Evolutionary conservation across 2,888 invertebrate species (phyloP).

Genomic region (Nomada flava): DNA sequence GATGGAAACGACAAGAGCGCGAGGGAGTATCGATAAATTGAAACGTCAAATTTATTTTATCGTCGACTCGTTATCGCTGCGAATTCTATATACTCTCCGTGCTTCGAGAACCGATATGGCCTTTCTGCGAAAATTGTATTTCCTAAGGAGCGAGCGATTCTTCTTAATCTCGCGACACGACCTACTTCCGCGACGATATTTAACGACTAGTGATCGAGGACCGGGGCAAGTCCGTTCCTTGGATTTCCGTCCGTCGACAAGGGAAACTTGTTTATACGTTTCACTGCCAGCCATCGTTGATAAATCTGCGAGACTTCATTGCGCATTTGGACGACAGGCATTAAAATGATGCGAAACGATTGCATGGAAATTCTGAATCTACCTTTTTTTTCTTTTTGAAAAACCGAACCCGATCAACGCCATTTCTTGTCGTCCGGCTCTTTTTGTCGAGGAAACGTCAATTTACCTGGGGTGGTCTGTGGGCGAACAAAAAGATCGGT

Average conservation of each 20-base stretch:
- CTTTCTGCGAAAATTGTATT: slow-evolving; percentile 45
- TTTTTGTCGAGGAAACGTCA: slow-evolving; percentile 12
- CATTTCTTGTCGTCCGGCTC: not conserved
- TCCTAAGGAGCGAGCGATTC: slow-evolving; percentile 39
- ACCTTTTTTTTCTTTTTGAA: not conserved
- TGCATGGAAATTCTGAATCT: slow-evolving; percentile 22
- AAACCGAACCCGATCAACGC: not conserved
- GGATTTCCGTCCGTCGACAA: slow-evolving; percentile 13
- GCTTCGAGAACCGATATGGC: slow-evolving; percentile 53
- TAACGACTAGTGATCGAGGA: slow-evolving; percentile 47
- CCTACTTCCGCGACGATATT: slow-evolving; percentile 50
- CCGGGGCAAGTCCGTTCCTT: slow-evolving; percentile 39
- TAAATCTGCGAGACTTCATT: not conserved
- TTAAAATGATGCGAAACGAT: not conserved
- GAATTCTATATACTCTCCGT: slow-evolving; percentile 43
- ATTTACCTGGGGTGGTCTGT: slow-evolving; percentile 33
- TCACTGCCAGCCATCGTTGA: not conserved
- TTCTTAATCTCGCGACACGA: slow-evolving; percentile 49
- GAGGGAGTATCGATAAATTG: slow-evolving; percentile 64
- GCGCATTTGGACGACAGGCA: not conserved
- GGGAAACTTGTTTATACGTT: slow-evolving; percentile 28
- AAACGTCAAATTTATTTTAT: slow-evolving; percentile 71
- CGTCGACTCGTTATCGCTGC: slow-evolving; percentile 64
- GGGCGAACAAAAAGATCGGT: slow-evolving; percentile 39
- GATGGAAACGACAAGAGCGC: slow-evolving; percentile 2